Evolutionary conservation across 2,888 invertebrate species (phyloP).

Genomic region (Ichneumon xanthorius): DNA sequence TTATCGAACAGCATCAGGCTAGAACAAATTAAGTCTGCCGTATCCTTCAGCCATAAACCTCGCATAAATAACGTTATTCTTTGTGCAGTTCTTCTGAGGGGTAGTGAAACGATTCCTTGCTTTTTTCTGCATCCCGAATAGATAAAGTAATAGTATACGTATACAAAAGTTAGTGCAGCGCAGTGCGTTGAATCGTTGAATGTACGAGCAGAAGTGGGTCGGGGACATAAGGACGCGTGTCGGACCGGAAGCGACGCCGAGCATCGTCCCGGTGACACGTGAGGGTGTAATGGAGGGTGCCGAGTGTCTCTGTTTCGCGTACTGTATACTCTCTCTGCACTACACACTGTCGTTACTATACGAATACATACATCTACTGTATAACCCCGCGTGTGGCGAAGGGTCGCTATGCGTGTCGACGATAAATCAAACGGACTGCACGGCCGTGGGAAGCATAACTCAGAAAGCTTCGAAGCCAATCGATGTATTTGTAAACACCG

Average conservation of each 20-base stretch:
- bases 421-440: slow-evolving; percentile 79
- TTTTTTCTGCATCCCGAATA: slow-evolving; percentile 19
- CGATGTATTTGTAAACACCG: slow-evolving; percentile 69
- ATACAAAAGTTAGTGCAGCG: background rate
- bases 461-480: slow-evolving; percentile 75
- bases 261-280: slow-evolving; percentile 81
- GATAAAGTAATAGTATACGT: slow-evolving; percentile 15
- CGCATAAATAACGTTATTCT: slow-evolving; percentile 30
- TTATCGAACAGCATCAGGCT: background rate
- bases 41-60: slow-evolving; percentile 8
- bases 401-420: slow-evolving; percentile 69
- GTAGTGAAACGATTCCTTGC: background rate
- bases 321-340: slow-evolving; percentile 5
- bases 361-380: slow-evolving; percentile 31
- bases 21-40: background rate
- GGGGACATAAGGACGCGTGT: slow-evolving; percentile 79
- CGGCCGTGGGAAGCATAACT: slow-evolving; percentile 81
- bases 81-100: slow-evolving; percentile 14
- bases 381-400: slow-evolving; percentile 67
- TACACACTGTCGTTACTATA: slow-evolving; percentile 56
- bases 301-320: slow-evolving; percentile 40
- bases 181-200: slow-evolving; percentile 45
- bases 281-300: slow-evolving; percentile 72
- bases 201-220: slow-evolving; percentile 59
- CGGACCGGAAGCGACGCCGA: slow-evolving; percentile 79